Evolutionary conservation across 2,888 invertebrate species (phyloP).

Genomic region (Erebia ligea): DNA sequence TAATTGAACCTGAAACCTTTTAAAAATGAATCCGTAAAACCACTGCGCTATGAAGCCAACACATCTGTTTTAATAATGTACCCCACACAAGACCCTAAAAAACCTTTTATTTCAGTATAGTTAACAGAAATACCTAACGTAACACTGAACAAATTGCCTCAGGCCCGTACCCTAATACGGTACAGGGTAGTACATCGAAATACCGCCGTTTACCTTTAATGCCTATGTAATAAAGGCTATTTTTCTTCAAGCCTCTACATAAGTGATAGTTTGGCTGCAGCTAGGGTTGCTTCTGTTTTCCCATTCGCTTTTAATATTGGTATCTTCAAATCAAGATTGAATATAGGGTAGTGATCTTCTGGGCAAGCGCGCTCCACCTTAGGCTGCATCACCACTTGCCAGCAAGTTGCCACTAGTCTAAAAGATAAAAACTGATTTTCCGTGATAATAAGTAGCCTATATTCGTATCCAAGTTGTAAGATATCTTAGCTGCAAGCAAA

Average conservation of each 20-base stretch:
- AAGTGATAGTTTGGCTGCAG: neutral
- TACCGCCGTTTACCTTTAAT: slow-evolving; percentile 6
- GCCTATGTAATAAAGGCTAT: slow-evolving; percentile 25
- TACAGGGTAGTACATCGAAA: slow-evolving; percentile 1
- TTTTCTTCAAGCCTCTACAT: slow-evolving; percentile 18
- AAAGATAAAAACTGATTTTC: too few species aligned
- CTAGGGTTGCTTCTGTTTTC: neutral
- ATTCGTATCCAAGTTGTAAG: too few species aligned
- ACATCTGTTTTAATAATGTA: slow-evolving; percentile 9
- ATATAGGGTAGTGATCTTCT: too few species aligned
- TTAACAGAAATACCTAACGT: slow-evolving; percentile 19
- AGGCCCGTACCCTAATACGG: slow-evolving; percentile 14
- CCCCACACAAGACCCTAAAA: neutral
- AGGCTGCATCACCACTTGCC: too few species aligned
- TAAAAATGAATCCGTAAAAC: neutral
- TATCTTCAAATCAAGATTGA: too few species aligned
- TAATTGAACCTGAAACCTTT: neutral
- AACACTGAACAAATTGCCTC: slow-evolving; percentile 13
- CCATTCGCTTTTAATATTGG: too few species aligned
- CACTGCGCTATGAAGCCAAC: neutral
- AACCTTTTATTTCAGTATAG: slow-evolving; percentile 20
- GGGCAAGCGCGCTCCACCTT: too few species aligned
- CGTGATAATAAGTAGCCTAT: too few species aligned
- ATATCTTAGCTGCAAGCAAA: too few species aligned
- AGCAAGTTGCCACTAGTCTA: too few species aligned